Base-by-base conservation (phyloP, 2,113 vertebrate species). In the Mungos mungo region DNA sequence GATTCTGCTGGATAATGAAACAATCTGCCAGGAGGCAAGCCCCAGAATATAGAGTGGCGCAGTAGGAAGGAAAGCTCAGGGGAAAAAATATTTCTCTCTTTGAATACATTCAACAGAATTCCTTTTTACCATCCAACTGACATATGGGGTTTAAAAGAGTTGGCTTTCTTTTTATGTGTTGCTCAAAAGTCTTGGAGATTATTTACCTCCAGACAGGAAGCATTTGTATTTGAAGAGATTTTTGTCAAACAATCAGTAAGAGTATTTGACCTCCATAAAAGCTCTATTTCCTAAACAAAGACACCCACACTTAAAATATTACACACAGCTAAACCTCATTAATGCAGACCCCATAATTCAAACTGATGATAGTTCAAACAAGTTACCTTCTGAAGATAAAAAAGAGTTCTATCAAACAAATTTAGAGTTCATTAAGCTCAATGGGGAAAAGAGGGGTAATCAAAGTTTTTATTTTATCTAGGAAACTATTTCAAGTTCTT, bases 1-100 rank as follows among this genome's bases (percentile, higher is more conserved):
- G 98, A 98, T 97, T 95, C 97, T 97, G 92, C 97, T 98, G 97
- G 97, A 98, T 99, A 99, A 99, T 98, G 98, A 98, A 99, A 98
- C 99, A 99, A 98, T 99, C 99, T 99, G 98, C 98, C 95, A 97
- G 95, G 47, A 98, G 93, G 98, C 97, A 97, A 98, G 98, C 81
- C 74, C 88, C 74, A 94, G 98, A 98, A 99, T 98, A 98, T 7
- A 98, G 97, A 99, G 97, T 85, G 92, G 92, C 90, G 95, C 89
- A 93, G 89, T 82, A 97, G 69, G 79, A 97, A 97, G 57, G 87
- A 96, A 54, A 97, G 54, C 47, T 90, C 79, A 80, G 81, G 85
- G 31, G 87, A 95, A 71, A 95, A 72, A 97, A 95, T 90, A 76
- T 85, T 93, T 98, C 98, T 86, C 60, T 95, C 79, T 69, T 74